These are phyloP conservation scores for Orcinus orca DNA, from an alignment of 2,113 vertebrate genomes.

Conservation along the genomic window DNA sequence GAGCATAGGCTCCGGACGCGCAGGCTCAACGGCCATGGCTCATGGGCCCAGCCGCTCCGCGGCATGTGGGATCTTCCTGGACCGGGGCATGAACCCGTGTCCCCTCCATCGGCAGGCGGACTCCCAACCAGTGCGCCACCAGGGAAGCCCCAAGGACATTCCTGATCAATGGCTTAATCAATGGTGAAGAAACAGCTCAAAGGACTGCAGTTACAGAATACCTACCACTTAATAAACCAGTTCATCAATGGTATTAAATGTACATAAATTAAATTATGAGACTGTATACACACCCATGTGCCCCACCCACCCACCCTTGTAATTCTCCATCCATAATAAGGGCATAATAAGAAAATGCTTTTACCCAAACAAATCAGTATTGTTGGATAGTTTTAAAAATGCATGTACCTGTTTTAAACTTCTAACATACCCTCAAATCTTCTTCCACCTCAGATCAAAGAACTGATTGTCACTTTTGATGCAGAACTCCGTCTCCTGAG, in stretches of 20 bases:
- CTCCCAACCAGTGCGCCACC: too few species aligned
- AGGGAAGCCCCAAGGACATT: not conserved
- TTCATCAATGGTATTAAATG: too few species aligned
- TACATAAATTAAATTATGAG: not conserved
- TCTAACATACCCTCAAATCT: not conserved
- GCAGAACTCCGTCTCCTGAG: conserved; percentile 87
- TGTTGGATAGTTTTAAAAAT: conserved; percentile 3
- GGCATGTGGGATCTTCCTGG: too few species aligned
- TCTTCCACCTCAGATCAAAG: conserved; percentile 84
- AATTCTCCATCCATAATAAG: not conserved
- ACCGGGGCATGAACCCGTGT: too few species aligned
- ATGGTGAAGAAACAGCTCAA: not conserved
- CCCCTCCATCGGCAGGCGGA: too few species aligned
- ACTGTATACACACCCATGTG: not conserved
- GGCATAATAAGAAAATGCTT: conserved; percentile 18
- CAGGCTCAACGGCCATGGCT: too few species aligned
- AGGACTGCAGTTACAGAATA: not conserved
- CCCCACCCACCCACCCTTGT: not conserved
- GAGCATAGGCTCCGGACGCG: too few species aligned
- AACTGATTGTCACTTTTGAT: conserved; percentile 85
- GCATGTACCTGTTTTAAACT: not conserved
- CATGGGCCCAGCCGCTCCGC: too few species aligned
- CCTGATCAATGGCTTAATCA: not conserved
- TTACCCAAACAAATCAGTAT: not conserved
- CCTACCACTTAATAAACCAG: not conserved